Evolutionary conservation across 2,113 vertebrate genomes (phyloP).

Genomic region (Uria aalge): DNA sequence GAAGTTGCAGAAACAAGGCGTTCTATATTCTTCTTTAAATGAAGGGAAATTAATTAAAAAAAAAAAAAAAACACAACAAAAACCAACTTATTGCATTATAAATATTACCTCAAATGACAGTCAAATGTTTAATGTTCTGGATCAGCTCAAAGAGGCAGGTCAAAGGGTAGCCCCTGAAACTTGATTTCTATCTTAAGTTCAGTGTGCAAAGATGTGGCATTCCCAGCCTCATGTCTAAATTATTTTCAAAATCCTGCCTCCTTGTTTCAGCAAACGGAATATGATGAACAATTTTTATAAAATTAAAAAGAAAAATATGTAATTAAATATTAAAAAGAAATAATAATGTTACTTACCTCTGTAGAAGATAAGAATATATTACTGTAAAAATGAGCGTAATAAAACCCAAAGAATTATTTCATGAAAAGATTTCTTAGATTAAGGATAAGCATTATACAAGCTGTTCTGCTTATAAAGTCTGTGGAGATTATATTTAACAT

Average conservation of each 20-base stretch:
- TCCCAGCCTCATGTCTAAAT: neutral
- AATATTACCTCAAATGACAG: neutral
- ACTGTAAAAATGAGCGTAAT: neutral
- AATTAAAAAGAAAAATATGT: neutral
- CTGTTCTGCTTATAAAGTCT: neutral
- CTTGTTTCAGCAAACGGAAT: neutral
- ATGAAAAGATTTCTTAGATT: neutral
- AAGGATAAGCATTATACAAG: neutral
- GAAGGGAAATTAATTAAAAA: neutral
- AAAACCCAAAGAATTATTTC: neutral
- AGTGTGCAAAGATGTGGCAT: neutral
- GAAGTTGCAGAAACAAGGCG: neutral
- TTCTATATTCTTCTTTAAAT: neutral
- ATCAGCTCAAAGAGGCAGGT: neutral
- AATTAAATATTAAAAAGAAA: neutral
- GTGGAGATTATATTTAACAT: neutral
- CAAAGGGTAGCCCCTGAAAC: neutral
- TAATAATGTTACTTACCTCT: neutral
- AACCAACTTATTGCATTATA: neutral
- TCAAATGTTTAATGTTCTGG: neutral
- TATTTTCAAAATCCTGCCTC: neutral
- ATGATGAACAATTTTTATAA: neutral
- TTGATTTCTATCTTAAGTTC: neutral
- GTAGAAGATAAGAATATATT: neutral
- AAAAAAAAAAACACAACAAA: neutral